Percentiles rank a stretch among this genome's conserved stretches.
phyloP scores from a whole-genome alignment of 2,113 vertebrate genomes.

The Epinephelus fuscoguttatus region DNA sequence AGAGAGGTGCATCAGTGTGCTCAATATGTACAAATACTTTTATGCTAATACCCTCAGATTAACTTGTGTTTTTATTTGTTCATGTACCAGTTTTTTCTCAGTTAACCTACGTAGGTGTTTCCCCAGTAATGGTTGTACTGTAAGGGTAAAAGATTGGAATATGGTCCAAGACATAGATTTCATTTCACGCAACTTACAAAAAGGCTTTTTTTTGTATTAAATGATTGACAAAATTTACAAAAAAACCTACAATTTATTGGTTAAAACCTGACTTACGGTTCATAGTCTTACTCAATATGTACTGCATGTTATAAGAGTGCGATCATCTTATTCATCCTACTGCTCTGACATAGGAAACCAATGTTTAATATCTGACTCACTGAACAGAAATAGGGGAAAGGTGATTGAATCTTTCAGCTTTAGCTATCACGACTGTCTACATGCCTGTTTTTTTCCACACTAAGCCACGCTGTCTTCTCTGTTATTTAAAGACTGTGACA shows the following conservation, averaged over 20 bases:
- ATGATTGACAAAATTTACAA: no score
- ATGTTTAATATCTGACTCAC: constrained; percentile 25
- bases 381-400: constrained; percentile 13
- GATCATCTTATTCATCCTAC: neutral
- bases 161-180: neutral
- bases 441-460: neutral
- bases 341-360: neutral
- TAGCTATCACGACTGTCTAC: neutral
- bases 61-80: neutral
- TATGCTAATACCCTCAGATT: constrained; percentile 6
- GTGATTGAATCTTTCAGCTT: constrained; percentile 8
- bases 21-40: neutral
- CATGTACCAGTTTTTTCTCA: neutral
- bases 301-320: neutral
- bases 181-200: neutral
- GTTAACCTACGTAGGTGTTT: neutral
- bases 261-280: neutral
- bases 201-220: neutral
- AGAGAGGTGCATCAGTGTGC: neutral
- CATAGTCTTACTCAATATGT: neutral
- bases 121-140: neutral
- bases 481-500: constrained; percentile 5
- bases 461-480: neutral
- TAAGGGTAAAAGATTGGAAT: neutral
- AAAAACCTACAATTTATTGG: neutral